Evolutionary conservation across 2,888 invertebrate species (phyloP), one percentile per base, ranked within the genome.

Genomic region (Thera britannica): DNA sequence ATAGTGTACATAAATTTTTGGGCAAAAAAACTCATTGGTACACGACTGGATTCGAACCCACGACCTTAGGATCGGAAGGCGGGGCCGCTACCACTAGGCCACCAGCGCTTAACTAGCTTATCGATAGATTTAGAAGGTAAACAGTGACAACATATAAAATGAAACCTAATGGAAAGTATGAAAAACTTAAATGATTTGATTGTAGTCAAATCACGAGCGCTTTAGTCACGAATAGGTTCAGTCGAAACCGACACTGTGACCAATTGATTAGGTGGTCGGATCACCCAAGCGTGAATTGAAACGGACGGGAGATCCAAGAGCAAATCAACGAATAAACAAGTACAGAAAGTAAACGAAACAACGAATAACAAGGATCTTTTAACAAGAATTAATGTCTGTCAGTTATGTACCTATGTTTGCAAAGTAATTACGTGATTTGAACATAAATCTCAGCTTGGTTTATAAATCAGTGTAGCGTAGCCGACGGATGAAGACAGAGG

Each of bases 221-320:
- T 75, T 74, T 74, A 67, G 72, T 75, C 74, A 72, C 70, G 74
- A 75, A 81, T 83, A 78, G 77, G 78, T 80, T 79, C 76, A 78
- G 78, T 82, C 78, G 78, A 78, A 84, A 79, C 80, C 82, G 79
- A 79, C 80, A 77, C 79, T 81, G 86, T 81, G 81, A 80, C 84
- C 80, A 80, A 88, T 89, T 85, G 86, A 88, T 87, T 88, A 77
- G 77, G 76, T 79, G 83, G 77, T 81, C 72, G 80, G 79, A 72
- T 83, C 82, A 76, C 75, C 76, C 78, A 76, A 79, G 81, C 83
- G 83, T 81, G 75, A 79, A 85, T 83, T 83, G 80, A 82, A 82
- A 79, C 77, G 79, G 81, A 83, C 84, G 82, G 81, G 82, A 75
- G 70, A 68, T 71, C 75, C 69, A 67, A 70, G 68, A 79, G 80